phyloP scores from a whole-genome alignment of 2,113 vertebrate genomes.

The Seriola aureovittata region DNA sequence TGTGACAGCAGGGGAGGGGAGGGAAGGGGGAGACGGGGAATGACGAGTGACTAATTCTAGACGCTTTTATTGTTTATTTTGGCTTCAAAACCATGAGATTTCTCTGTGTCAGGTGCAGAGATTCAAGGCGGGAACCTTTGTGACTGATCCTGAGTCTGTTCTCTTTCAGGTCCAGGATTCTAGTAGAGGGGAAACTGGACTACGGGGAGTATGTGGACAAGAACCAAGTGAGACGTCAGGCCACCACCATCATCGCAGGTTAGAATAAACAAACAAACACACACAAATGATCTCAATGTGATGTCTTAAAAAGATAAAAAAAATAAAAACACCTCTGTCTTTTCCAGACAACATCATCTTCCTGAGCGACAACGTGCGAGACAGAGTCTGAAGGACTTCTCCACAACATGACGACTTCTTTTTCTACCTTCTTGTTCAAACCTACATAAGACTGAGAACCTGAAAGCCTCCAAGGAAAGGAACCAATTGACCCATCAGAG shows the following conservation, averaged over 20 bases:
- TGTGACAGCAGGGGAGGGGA: too few species aligned
- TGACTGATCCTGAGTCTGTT: not conserved
- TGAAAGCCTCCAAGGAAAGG: conserved; percentile 10
- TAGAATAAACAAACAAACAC: not conserved
- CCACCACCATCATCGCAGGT: conserved; percentile 98
- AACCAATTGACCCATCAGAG: conserved; percentile 8
- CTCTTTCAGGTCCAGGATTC: conserved; percentile 87
- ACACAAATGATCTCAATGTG: not conserved
- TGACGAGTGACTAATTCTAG: too few species aligned
- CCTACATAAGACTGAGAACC: conserved; percentile 11
- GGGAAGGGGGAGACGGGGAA: too few species aligned
- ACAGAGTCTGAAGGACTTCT: conserved; percentile 82
- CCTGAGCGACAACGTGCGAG: conserved; percentile 89
- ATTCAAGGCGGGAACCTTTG: not conserved
- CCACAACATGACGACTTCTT: conserved; percentile 15
- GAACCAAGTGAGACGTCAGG: conserved; percentile 94
- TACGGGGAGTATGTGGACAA: conserved; percentile 98
- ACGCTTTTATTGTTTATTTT: not conserved
- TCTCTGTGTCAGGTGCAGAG: not conserved
- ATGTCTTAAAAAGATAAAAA: not conserved
- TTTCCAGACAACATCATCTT: conserved; percentile 95
- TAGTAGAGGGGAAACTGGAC: conserved; percentile 96
- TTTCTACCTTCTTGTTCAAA: conserved; percentile 37
- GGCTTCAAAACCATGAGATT: not conserved
- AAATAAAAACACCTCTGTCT: not conserved